Evolutionary conservation across 2,888 invertebrate genomes (phyloP).

Genomic region (Drosophila dives): DNA sequence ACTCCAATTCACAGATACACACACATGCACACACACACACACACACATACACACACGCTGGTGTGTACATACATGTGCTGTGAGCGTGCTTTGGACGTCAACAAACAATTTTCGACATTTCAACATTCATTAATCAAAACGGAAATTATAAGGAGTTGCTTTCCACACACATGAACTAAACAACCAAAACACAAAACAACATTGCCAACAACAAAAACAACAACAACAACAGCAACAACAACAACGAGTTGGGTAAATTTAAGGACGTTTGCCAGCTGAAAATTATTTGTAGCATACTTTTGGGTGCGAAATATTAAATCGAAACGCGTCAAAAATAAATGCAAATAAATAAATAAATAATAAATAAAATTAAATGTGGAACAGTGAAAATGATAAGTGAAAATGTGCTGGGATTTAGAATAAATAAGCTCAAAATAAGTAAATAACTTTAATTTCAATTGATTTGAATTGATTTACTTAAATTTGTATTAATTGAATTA

Average conservation of each 20-base stretch:
- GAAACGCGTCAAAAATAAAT: constrained; percentile 3
- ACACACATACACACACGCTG: background rate
- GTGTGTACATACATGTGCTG: constrained; percentile 20
- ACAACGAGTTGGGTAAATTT: constrained; percentile 29
- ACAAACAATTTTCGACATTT: constrained; percentile 77
- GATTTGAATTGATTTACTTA: background rate
- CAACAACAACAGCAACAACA: constrained; percentile 16
- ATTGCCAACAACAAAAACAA: constrained; percentile 23
- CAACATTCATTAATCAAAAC: constrained; percentile 81
- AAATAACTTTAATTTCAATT: background rate
- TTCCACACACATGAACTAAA: constrained; percentile 37
- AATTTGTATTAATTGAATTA: too few relatives aligned
- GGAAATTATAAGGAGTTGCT: constrained; percentile 72
- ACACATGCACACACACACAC: constrained; percentile 13
- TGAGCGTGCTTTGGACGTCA: constrained; percentile 58
- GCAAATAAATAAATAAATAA: too few relatives aligned
- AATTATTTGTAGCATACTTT: constrained; percentile 54
- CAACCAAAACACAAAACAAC: constrained; percentile 38
- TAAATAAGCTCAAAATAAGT: background rate
- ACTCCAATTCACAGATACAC: constrained; percentile 8
- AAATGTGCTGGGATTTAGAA: background rate
- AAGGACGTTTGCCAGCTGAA: constrained; percentile 22
- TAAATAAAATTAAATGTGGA: background rate
- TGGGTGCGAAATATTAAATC: constrained; percentile 21
- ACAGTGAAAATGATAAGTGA: constrained; percentile 2